These are phyloP conservation scores for Sesamia nonagrioides DNA, from an alignment of 1,140 invertebrate genomes.

Conservation along the genomic window DNA sequence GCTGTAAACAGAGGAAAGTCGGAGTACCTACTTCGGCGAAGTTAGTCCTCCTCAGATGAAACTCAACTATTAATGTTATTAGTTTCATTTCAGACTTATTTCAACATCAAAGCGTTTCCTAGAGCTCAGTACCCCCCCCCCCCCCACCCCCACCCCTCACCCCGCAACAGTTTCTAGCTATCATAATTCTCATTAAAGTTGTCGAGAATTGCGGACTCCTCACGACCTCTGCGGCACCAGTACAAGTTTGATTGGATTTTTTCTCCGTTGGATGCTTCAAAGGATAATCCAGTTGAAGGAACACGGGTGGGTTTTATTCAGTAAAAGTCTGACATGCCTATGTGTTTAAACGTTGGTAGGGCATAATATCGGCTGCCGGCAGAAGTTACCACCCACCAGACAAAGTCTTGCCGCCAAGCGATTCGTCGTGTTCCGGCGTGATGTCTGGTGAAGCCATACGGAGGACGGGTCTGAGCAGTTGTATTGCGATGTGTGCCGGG, in stretches of 20 bases:
- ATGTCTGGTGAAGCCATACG: too few species aligned
- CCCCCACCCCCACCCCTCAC: too few species aligned
- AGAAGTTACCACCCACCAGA: too few species aligned
- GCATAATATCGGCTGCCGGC: too few species aligned
- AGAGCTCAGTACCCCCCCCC: not conserved
- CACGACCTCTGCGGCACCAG: not conserved
- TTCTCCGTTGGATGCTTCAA: not conserved
- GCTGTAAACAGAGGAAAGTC: not conserved
- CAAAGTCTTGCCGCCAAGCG: too few species aligned
- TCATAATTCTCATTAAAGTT: slow-evolving; percentile 36
- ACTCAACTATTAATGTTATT: not conserved
- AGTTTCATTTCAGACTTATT: not conserved
- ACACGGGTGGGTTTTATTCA: too few species aligned
- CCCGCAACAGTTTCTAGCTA: not conserved
- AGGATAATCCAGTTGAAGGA: not conserved
- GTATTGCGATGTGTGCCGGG: too few species aligned
- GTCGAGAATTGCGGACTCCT: not conserved
- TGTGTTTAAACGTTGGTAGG: too few species aligned
- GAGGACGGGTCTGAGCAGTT: too few species aligned
- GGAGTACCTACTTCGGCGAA: too few species aligned
- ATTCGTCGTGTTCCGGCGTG: too few species aligned
- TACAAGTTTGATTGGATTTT: slow-evolving; percentile 34
- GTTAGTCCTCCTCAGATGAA: not conserved
- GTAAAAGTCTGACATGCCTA: too few species aligned
- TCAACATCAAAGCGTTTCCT: slow-evolving; percentile 1